These are phyloP conservation scores for Meliscaeva auricollis DNA, from an alignment of 2,888 invertebrate species.

Conservation along the genomic window DNA sequence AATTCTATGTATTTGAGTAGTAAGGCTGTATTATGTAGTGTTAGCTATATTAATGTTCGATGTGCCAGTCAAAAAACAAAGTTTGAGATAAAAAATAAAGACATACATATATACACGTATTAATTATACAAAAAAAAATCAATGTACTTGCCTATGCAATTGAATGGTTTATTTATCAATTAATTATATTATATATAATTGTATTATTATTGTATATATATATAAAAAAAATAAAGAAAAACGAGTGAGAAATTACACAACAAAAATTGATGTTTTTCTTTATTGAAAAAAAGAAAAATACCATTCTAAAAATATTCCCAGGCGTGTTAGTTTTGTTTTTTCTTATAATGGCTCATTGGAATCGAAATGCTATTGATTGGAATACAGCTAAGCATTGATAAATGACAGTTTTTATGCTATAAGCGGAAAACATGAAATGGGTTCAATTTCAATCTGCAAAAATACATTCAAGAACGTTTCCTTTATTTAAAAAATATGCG, in stretches of 20 bases:
- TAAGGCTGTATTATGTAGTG: conserved; percentile 74
- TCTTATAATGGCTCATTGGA: no score
- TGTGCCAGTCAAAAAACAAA: conserved; percentile 71
- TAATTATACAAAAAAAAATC: conserved; percentile 17
- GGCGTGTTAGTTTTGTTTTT: no score
- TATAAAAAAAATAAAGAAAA: conserved; percentile 49
- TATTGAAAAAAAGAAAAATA: background rate
- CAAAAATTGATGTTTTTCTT: background rate
- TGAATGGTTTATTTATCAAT: conserved; percentile 69
- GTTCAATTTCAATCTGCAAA: no score
- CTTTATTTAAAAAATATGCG: no score
- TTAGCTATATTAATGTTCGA: conserved; percentile 69
- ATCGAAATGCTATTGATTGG: no score
- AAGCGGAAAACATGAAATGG: no score
- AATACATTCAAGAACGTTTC: no score
- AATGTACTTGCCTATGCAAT: conserved; percentile 71
- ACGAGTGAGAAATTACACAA: conserved; percentile 69
- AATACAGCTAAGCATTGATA: no score
- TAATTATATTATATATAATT: conserved; percentile 74
- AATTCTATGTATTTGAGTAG: conserved; percentile 72
- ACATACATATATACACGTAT: conserved; percentile 58
- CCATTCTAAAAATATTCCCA: no score
- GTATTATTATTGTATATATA: conserved; percentile 52
- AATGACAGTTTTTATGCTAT: no score
- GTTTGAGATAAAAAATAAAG: conserved; percentile 52